A percentile compares a stretch with the other conserved stretches of the same genome.
These are phyloP conservation scores for Heliconius eleuchia DNA, from an alignment of 1,140 invertebrate species.

Conservation along the genomic window DNA sequence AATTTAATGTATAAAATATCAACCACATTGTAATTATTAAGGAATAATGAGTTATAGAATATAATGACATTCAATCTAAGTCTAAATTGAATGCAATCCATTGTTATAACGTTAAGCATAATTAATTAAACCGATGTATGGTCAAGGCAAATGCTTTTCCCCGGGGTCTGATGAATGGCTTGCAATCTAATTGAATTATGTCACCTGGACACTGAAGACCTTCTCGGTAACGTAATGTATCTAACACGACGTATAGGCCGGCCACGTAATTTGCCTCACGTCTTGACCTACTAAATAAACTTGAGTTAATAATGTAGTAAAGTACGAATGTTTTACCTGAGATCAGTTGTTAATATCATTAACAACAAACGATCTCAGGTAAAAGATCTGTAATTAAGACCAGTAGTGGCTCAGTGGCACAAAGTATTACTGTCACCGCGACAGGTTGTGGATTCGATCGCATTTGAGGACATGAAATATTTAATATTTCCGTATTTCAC, in stretches of 20 bases:
- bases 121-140: not conserved
- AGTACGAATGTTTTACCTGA: not conserved
- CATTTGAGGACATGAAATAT: not conserved
- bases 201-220: slow-evolving; percentile 11
- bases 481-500: too few species aligned
- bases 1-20: too few species aligned
- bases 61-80: not conserved
- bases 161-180: slow-evolving; percentile 8
- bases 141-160: slow-evolving; percentile 8
- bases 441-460: not conserved
- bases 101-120: slow-evolving; percentile 4
- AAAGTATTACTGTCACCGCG: too few species aligned
- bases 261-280: not conserved
- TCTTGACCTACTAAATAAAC: slow-evolving; percentile 5
- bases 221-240: slow-evolving; percentile 4
- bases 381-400: too few species aligned
- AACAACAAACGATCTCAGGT: too few species aligned
- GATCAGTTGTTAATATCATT: too few species aligned
- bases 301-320: not conserved
- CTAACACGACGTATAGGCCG: not conserved
- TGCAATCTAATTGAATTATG: slow-evolving; percentile 17
- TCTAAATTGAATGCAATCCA: not conserved
- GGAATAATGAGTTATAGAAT: too few species aligned
- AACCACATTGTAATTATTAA: too few species aligned
- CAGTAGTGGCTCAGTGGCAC: not conserved